Evolutionary conservation across 2,113 vertebrate species (phyloP).

Genomic region (Thymallus thymallus): DNA sequence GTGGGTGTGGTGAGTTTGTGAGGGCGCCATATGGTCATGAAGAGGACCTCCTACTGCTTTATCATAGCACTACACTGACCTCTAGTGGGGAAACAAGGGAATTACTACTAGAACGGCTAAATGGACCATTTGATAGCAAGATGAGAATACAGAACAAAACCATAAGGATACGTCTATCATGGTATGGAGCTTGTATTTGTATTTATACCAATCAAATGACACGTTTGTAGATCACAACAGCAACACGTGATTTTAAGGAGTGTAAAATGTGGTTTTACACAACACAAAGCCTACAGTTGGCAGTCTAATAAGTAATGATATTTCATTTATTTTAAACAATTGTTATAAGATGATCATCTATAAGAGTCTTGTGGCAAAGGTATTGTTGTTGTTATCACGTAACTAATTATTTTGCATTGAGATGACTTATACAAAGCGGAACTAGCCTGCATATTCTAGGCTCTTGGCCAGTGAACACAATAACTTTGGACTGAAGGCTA

Average conservation of each 20-base stretch:
- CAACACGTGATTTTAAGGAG: background rate
- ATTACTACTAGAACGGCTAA: background rate
- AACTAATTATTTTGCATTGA: background rate
- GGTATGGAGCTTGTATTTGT: no score
- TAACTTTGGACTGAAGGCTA: background rate
- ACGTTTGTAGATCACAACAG: background rate
- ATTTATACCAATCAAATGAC: background rate
- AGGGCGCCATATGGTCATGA: no score
- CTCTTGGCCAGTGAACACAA: background rate
- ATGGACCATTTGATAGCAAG: no score
- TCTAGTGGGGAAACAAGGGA: slow-evolving; percentile 45
- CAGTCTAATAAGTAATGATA: no score
- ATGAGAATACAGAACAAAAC: no score
- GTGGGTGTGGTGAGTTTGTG: no score
- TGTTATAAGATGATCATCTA: no score
- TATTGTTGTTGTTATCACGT: background rate
- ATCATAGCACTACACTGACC: slow-evolving; percentile 30
- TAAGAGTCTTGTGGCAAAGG: no score
- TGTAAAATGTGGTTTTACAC: background rate
- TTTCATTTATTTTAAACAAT: no score
- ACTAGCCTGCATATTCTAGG: no score
- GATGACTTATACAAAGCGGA: background rate
- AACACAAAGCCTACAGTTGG: background rate
- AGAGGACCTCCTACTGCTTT: no score
- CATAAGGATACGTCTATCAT: no score